These are phyloP conservation scores for Balearica regulorum DNA, from an alignment of 2,797 vertebrate genomes.

Conservation along the genomic window DNA sequence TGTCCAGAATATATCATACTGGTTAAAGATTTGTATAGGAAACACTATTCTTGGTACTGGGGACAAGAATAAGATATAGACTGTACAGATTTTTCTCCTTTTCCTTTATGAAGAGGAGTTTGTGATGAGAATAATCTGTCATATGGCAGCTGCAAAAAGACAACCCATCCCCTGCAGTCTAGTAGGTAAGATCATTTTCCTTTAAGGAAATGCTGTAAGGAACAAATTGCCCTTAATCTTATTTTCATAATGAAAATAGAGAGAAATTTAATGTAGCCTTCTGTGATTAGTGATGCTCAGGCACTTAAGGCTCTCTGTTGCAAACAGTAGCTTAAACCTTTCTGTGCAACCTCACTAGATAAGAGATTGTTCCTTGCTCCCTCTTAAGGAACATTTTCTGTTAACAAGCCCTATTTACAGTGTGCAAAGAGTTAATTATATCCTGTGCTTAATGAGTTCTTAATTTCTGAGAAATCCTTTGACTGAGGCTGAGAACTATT, in stretches of 20 bases:
- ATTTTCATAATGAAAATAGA: background rate
- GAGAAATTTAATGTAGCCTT: background rate
- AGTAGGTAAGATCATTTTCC: background rate
- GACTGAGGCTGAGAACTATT: background rate
- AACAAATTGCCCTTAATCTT: background rate
- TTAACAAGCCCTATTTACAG: background rate
- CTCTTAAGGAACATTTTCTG: background rate
- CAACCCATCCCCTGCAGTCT: background rate
- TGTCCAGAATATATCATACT: background rate
- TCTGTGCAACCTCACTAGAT: background rate
- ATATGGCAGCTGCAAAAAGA: background rate
- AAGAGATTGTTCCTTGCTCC: background rate
- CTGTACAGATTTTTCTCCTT: background rate
- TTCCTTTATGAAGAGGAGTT: background rate
- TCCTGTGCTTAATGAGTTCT: background rate
- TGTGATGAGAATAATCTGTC: background rate
- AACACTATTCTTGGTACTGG: fast-evolving
- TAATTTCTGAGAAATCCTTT: background rate
- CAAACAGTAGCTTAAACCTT: background rate
- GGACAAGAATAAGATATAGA: background rate
- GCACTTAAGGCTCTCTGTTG: background rate
- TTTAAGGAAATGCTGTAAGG: background rate
- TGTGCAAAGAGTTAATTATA: background rate
- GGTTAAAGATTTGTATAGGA: background rate
- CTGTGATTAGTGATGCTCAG: background rate